Conservation (phyloP, 2,888 invertebrate species). For the Leucania comma region DNA sequence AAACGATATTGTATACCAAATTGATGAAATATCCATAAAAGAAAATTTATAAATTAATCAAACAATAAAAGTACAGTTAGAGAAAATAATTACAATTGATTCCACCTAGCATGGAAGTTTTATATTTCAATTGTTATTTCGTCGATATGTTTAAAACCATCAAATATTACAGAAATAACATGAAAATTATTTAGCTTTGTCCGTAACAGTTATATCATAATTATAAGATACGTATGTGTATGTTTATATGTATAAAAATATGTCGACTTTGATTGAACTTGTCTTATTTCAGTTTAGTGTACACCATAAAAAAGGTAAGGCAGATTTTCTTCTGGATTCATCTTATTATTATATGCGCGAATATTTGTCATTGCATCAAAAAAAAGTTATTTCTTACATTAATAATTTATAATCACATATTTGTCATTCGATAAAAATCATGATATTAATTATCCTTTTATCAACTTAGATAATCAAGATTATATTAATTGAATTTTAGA, state of each 20-base stretch:
- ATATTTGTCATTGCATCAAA: background rate
- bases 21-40: background rate
- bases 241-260: too few species aligned
- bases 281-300: background rate
- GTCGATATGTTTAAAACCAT: constrained; percentile 7
- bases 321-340: too few species aligned
- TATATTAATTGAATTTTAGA: constrained; percentile 18
- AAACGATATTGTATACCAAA: background rate
- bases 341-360: background rate
- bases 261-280: background rate
- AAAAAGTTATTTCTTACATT: background rate
- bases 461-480: constrained; percentile 26
- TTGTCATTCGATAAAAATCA: constrained; percentile 8
- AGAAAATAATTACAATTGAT: constrained; percentile 34
- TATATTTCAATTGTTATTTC: constrained; percentile 26
- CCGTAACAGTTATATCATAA: background rate
- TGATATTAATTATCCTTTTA: constrained; percentile 24
- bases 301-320: too few species aligned
- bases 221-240: background rate
- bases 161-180: constrained; percentile 12
- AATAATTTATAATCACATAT: background rate
- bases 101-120: constrained; percentile 17
- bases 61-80: constrained; percentile 11
- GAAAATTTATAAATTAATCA: constrained; percentile 9
- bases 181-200: background rate